Base-by-base conservation (phyloP, 2,888 invertebrate genomes). In the Ctenicera cuprea region DNA sequence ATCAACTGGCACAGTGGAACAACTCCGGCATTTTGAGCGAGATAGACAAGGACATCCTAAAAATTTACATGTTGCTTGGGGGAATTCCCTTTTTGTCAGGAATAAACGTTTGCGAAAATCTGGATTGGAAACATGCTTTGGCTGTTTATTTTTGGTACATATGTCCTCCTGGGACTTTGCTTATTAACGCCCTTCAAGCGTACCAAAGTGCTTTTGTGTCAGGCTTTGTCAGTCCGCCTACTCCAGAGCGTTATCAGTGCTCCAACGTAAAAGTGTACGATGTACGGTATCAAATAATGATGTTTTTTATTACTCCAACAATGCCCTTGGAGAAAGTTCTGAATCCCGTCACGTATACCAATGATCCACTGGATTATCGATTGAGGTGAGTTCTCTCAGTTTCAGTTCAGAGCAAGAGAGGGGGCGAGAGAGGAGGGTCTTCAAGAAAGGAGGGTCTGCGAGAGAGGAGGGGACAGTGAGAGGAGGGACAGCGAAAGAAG, bases 71-170 rank as follows among this genome's bases (percentile, higher is more conserved):
- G 85, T 86, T 97, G 37, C 85, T 94, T 0, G 92, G 94, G 2
- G 90, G 90, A 3, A 86, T 89, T 74, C 89, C 91, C 18, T 85
- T 90, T 78, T 87, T 88, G 59, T 87, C 88, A 0, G 88, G 90
- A 0, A 86, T 94, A 7, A 94, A 94, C 79, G 89, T 92, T 1
- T 92, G 95, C 74, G 89, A 91, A 69, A 88, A 89, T 18, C 85
- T 94, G 12, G 93, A 94, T 82, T 97, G 97, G 97, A 89, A 94
- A 73, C 89, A 95, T 80, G 92, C 93, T 0, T 88, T 97, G 33
- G 95, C 94, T 30, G 89, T 95, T 63, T 94, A 94, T 80, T 88
- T 95, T 12, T 95, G 95, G 96, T 95, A 86, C 84, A 83, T 86
- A n/a, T 77, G 81, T 62, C 81, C 82, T 18, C 77, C 93, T 59